Evolutionary conservation across 2,888 invertebrate genomes (phyloP), one percentile per base, ranked within the genome.

Genomic region (Aromia moschata): DNA sequence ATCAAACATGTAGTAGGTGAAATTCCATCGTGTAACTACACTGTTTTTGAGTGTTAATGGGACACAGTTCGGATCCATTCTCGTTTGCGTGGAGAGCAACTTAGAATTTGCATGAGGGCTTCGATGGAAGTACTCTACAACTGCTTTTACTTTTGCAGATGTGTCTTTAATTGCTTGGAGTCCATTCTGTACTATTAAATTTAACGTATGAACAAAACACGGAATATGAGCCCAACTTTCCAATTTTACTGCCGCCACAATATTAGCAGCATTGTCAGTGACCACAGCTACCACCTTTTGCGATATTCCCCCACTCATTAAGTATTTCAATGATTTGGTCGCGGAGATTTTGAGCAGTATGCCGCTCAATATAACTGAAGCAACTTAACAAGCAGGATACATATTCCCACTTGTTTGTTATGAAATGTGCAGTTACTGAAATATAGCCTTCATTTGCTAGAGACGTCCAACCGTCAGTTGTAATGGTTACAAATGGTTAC

Each of bases 391-490:
- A 37, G 47, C 54, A 57, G 10, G 60, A 52, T n/a, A 41, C 12
- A 18, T 49, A 47, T 17, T 12, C 11, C 56, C 57, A 49, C 9
- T 57, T 37, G 15, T 53, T 40, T 18, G 37, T 40, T 11, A 62
- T 56, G 41, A 59, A 62, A 57, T 60, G 59, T 5, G 45, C 59
- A 5, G 60, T 62, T 7, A 62, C 55, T 9, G 60, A 37, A 2
- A 64, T 54, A 43, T 51, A 64, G 10, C 58, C n/a, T n/a, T 64
- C 53, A 52, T 44, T 61, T 10, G 37, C 16, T 16, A 56, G 38
- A 17, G 60, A 63, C 5, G 61, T 61, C 61, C 64, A 64, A 25
- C 58, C 58, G 16, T 64, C 60, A 31, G 61, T 61, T 14, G 55
- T 49, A 1, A 61, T 9, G 3, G 30, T 44, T 25, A 61, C 33